Conservation (phyloP, 2,113 vertebrate species). For the Motacilla alba region DNA sequence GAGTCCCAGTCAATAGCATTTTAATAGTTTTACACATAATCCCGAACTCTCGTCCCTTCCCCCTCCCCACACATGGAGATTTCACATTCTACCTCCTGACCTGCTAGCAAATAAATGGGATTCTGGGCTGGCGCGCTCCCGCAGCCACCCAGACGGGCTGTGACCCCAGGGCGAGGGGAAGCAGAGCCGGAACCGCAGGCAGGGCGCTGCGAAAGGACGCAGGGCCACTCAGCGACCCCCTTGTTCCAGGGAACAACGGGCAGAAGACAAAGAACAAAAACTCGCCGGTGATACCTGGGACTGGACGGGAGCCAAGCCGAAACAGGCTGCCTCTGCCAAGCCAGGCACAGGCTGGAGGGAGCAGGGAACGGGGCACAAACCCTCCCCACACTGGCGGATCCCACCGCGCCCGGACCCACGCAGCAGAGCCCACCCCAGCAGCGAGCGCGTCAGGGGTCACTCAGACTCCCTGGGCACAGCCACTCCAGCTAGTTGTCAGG, state of each 20-base stretch:
- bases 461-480: background rate
- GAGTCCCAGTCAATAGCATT: constrained; percentile 57
- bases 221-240: background rate
- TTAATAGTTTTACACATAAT: constrained; percentile 63
- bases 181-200: background rate
- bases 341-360: background rate
- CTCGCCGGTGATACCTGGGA: background rate
- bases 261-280: constrained; percentile 21
- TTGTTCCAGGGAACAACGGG: background rate
- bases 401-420: accelerated
- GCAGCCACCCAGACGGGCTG: background rate
- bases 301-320: background rate
- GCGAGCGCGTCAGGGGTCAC: background rate
- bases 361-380: background rate
- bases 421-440: background rate
- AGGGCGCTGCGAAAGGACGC: background rate
- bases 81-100: constrained; percentile 8
- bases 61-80: background rate
- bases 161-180: background rate
- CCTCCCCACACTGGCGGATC: accelerated
- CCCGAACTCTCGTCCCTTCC: constrained; percentile 29
- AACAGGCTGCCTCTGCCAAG: background rate
- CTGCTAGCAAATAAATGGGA: background rate
- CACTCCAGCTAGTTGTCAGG: background rate
- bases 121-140: background rate